Percentiles rank a stretch among this genome's conserved stretches.
phyloP scores from a whole-genome alignment of 2,888 invertebrate genomes.

The Abscondita cerata region DNA sequence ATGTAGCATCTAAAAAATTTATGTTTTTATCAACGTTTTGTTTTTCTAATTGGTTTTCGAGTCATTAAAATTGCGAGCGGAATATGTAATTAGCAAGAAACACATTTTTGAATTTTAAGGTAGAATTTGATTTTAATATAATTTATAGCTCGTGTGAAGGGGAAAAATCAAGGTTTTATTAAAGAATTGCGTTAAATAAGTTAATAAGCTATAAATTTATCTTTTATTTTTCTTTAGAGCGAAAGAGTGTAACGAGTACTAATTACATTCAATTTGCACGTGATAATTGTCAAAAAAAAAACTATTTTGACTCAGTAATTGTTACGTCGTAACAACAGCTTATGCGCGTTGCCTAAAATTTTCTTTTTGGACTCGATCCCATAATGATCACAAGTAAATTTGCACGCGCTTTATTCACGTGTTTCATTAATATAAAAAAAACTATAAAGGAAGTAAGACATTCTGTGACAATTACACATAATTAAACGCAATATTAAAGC shows the following conservation, averaged over 20 bases:
- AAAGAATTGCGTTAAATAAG: neutral
- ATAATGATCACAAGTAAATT: neutral
- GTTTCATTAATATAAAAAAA: constrained; percentile 14
- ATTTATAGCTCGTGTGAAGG: constrained; percentile 7
- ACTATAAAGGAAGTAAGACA: constrained; percentile 22
- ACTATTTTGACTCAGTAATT: neutral
- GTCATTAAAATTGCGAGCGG: too few species aligned
- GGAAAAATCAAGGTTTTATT: constrained; percentile 12
- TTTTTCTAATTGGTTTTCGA: too few species aligned
- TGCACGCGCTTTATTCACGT: constrained; percentile 2
- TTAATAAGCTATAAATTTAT: too few species aligned
- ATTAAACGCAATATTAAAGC: constrained; percentile 31
- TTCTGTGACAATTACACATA: constrained; percentile 36
- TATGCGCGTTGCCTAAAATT: neutral
- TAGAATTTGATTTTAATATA: constrained; percentile 3
- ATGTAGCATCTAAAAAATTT: too few species aligned
- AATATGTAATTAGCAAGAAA: too few species aligned
- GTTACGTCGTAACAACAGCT: neutral
- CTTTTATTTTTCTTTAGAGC: too few species aligned
- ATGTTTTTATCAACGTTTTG: too few species aligned
- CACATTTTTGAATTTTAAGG: constrained; percentile 3
- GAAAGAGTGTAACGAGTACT: too few species aligned
- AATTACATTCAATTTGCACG: too few species aligned
- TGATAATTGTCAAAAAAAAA: too few species aligned
- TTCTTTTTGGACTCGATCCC: constrained; percentile 4